These are phyloP conservation scores for Macaria notata DNA, from an alignment of 2,888 invertebrate genomes.

Conservation along the genomic window DNA sequence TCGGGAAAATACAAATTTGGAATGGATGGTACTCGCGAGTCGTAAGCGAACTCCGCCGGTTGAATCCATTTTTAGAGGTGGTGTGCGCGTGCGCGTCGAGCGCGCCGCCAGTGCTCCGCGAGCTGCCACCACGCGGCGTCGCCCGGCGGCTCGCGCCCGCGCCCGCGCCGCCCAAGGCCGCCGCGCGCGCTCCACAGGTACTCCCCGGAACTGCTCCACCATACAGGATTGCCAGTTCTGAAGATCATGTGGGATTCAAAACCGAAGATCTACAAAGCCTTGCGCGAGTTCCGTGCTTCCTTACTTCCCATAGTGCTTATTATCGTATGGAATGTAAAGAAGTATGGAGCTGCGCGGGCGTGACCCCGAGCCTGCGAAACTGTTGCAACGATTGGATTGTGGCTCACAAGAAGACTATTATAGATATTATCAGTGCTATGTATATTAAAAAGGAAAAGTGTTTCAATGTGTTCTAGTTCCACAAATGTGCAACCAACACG, in stretches of 20 bases:
- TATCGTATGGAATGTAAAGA: constrained; percentile 98
- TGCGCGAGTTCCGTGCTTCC: constrained; percentile 95
- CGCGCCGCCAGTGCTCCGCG: constrained; percentile 74
- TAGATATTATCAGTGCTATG: constrained; percentile 34
- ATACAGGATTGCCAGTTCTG: constrained; percentile 29
- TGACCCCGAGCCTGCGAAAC: constrained; percentile 56
- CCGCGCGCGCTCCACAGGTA: constrained; percentile 48
- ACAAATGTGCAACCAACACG: constrained; percentile 12
- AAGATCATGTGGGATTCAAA: constrained; percentile 45
- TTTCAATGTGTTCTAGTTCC: constrained; percentile 38
- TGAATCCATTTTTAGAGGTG: constrained; percentile 82
- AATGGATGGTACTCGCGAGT: constrained; percentile 81
- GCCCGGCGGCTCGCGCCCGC: too few species aligned
- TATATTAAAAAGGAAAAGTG: constrained; percentile 42
- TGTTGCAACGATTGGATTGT: constrained; percentile 48
- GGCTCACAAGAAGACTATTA: constrained; percentile 39
- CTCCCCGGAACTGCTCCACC: constrained; percentile 27
- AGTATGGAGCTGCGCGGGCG: constrained; percentile 92
- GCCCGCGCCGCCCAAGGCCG: too few species aligned
- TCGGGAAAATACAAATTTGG: constrained; percentile 93
- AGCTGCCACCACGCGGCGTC: constrained; percentile 76
- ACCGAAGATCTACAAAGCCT: constrained; percentile 68
- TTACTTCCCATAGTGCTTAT: constrained; percentile 95
- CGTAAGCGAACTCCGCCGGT: constrained; percentile 78
- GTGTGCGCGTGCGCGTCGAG: constrained; percentile 78